Base-by-base conservation (phyloP, 53 echinoderm and acorn worm species). In the Temnopleurus reevesii region DNA sequence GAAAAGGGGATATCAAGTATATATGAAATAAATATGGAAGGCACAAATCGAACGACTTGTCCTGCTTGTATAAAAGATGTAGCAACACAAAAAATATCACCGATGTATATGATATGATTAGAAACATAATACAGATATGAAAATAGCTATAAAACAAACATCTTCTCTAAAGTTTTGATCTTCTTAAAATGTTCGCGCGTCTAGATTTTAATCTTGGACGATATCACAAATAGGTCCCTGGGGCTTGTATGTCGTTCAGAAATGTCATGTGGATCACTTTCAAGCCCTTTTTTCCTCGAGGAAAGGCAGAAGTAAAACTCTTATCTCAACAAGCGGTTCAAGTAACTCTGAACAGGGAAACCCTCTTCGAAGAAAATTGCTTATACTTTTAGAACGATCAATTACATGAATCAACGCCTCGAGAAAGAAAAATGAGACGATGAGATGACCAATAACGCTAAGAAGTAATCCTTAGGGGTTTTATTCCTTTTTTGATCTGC, bases 261-360 rank as follows among this genome's bases (percentile, higher is more conserved):
- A 71, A 71, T 71, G 71, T 19, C 71, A 71, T 7, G 4, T 1
- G 41, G 71, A 71, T 71, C 71, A 23, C 21, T 21, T 71, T 41
- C n/a, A n/a, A n/a, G n/a, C 2, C 41, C 30, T 9, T n/a, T 27
- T 71, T 15, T 41, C n/a, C 7, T 71, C 15, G 38, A 38, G 23
- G 71, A 43, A 38, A 71, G n/a, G n/a, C 71, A n/a, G 13, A 71
- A 21, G 41, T 41, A 17, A 21, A 41, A 36, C 71, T 71, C 41
- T 71, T 71, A 71, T 71, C 71, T 71, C 71, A 71, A 38, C 21
- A 36, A 43, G n/a, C 41, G 41, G 71, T 41, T 71, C 71, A 71
- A 71, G 41, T 71, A 38, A 41, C 71, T 36, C n/a, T 19, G 71
- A 71, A 36, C 13, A 4, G 38, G 38, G 41, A 6, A 28, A n/a